A percentile compares a stretch with the other conserved stretches of the same genome.
phyloP scores from a whole-genome alignment of 2,888 invertebrate species.

The Polydrusus pterygomalis region DNA sequence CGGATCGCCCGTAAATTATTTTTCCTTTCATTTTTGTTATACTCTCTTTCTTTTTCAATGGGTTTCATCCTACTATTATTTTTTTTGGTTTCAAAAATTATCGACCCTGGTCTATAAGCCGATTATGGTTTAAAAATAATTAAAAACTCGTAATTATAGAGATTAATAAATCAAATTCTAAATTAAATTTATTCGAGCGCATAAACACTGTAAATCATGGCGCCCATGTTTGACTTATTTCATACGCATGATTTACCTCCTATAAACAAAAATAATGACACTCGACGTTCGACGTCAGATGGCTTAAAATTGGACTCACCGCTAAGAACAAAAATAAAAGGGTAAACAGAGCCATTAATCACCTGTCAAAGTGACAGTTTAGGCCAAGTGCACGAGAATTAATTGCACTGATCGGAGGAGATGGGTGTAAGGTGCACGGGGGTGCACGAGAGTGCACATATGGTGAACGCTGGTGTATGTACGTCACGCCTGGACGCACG shows the following conservation, averaged over 20 bases:
- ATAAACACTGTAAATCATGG: slow-evolving; percentile 44
- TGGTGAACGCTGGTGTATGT: slow-evolving; percentile 23
- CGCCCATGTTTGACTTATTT: slow-evolving; percentile 47
- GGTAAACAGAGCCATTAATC: slow-evolving; percentile 63
- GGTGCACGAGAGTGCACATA: slow-evolving; percentile 44
- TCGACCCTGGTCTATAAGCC: too few relatives aligned
- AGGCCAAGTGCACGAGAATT: slow-evolving; percentile 52
- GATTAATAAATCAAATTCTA: neutral
- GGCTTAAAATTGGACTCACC: slow-evolving; percentile 49
- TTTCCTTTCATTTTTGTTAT: too few relatives aligned
- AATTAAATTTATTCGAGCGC: slow-evolving; percentile 12
- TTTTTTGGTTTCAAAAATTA: too few relatives aligned
- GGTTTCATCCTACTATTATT: too few relatives aligned
- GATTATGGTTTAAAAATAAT: too few relatives aligned
- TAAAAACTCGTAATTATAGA: neutral
- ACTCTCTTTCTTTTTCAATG: too few relatives aligned
- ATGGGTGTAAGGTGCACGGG: slow-evolving; percentile 40
- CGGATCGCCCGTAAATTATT: too few relatives aligned
- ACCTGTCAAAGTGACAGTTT: slow-evolving; percentile 58
- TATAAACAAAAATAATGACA: slow-evolving; percentile 53
- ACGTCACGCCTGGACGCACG: slow-evolving; percentile 46
- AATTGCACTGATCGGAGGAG: slow-evolving; percentile 43
- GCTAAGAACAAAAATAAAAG: slow-evolving; percentile 57
- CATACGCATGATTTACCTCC: slow-evolving; percentile 49
- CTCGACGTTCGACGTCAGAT: slow-evolving; percentile 53